Conservation (phyloP, 2,888 invertebrate species). For the Lathronympha strigana region DNA sequence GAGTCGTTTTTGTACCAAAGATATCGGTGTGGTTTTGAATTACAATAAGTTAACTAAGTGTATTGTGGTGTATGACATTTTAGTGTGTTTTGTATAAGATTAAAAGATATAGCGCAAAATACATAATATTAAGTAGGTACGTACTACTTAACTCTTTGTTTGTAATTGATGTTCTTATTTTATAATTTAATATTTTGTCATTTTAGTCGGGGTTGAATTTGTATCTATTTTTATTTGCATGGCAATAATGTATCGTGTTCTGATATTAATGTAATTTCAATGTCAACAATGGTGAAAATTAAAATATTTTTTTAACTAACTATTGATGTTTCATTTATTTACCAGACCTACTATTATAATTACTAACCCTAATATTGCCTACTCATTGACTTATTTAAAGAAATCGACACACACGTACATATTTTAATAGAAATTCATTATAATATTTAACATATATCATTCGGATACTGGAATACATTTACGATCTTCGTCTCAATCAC, state of each 20-base stretch:
- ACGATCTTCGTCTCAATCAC: background rate
- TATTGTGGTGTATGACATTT: constrained; percentile 12
- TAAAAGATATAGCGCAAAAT: constrained; percentile 18
- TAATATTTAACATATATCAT: too few species aligned
- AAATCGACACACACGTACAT: too few species aligned
- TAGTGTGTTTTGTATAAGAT: constrained; percentile 8
- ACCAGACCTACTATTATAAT: background rate
- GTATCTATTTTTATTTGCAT: constrained; percentile 16
- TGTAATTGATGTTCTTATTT: background rate
- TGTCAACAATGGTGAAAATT: constrained; percentile 14
- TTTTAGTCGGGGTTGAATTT: constrained; percentile 18
- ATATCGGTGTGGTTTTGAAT: constrained; percentile 12
- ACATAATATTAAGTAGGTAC: constrained; percentile 6
- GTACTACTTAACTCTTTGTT: background rate
- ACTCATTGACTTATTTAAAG: too few species aligned
- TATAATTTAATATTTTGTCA: constrained; percentile 11
- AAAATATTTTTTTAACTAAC: constrained; percentile 29
- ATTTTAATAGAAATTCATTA: too few species aligned
- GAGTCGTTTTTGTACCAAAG: constrained; percentile 11
- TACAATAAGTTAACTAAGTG: background rate
- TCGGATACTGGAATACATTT: background rate
- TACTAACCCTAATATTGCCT: too few species aligned
- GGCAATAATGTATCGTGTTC: constrained; percentile 18
- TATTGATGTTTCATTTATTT: constrained; percentile 2
- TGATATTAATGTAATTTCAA: constrained; percentile 32